Evolutionary conservation across 2,797 vertebrate species (phyloP), one percentile per base, ranked within the genome.

Genomic region (Botia almorhae): DNA sequence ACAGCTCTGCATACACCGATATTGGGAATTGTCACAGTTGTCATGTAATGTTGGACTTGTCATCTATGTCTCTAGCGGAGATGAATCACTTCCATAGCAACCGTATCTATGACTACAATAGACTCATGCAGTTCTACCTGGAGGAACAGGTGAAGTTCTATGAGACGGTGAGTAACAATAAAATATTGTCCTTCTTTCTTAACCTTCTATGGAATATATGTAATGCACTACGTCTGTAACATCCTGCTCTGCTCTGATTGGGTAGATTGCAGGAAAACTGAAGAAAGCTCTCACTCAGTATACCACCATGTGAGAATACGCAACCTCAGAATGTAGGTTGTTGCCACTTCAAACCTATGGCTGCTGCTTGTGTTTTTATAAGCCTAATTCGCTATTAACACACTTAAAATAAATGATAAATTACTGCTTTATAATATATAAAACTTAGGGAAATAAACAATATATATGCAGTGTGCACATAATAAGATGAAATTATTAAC

Each of bases 81-180:
- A 96, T 96, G 95, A 96, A 95, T 89, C 95, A 96, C 89, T 96
- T 96, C 84, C 95, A 96, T 85, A 94, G 92, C 88, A 96, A 96
- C 91, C 94, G 95, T 75, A 95, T 95, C 90, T 96, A 96, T 46
- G 95, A 96, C 89, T 96, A 96, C 90, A 96, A 96, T 87, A 94
- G 92, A 12, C 93, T 95, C 85, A 93, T 96, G 82, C 94, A 94
- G 76, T 90, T 95, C 58, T 96, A 95, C 86, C 90, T 96, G 90
- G 94, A 94, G 87, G 93, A 96, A 87, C 95, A 96, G 85, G 93
- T 94, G 58, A 92, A 94, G 81, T 95, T 96, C 74, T 96, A 96
- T 63, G 95, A 96, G 86, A 95, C 89, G 76, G 95, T 96, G 80
- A 93, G 92, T 71, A 60, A 26, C n/a, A 21, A 60, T 58, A 58